A percentile compares a stretch with the other conserved stretches of the same genome.
These are phyloP conservation scores for Pardalotus punctatus DNA, from an alignment of 2,113 vertebrate genomes.

Conservation along the genomic window DNA sequence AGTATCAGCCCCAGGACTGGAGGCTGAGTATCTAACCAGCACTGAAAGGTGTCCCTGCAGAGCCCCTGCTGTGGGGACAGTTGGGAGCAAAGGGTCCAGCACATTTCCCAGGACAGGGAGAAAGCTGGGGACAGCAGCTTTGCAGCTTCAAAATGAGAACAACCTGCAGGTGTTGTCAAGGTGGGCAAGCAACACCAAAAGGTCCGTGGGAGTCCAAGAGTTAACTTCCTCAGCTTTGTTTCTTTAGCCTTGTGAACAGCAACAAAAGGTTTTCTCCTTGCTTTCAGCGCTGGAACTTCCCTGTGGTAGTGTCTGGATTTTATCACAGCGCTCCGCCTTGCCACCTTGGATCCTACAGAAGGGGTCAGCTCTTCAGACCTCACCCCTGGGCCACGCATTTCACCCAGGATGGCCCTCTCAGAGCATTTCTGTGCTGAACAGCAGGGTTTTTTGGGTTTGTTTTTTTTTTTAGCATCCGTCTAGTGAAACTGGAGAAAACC, in stretches of 20 bases:
- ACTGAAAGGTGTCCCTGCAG: background rate
- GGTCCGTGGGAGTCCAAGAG: background rate
- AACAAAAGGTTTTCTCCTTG: background rate
- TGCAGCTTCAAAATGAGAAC: background rate
- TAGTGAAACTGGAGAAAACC: background rate
- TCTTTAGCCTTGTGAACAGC: background rate
- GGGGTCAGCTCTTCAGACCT: background rate
- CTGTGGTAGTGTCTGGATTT: background rate
- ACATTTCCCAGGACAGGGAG: background rate
- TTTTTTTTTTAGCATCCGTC: background rate
- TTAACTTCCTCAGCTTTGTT: background rate
- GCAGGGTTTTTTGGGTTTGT: background rate
- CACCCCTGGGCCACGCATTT: background rate
- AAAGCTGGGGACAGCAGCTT: background rate
- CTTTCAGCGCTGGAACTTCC: background rate
- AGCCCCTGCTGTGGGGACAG: background rate
- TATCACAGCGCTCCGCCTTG: background rate
- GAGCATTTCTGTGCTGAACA: background rate
- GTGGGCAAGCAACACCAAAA: background rate
- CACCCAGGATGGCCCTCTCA: background rate
- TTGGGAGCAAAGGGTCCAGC: fast-evolving
- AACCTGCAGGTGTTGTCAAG: background rate
- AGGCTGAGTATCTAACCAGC: background rate
- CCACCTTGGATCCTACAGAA: background rate
- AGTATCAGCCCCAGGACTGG: background rate